Conservation (phyloP, 1,140 invertebrate species). For the Drosophila nikananu region DNA sequence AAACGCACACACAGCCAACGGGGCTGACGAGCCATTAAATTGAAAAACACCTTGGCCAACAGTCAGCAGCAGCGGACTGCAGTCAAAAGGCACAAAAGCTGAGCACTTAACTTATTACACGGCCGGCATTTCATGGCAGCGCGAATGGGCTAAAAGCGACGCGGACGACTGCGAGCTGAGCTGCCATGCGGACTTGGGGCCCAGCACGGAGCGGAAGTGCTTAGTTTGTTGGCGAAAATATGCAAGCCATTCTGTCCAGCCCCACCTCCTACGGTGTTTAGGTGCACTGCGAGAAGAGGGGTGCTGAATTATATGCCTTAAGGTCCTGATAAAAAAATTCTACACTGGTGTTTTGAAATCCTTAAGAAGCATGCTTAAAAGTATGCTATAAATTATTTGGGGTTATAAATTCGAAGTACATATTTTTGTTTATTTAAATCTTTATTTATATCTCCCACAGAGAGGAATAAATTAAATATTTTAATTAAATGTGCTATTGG, state of each 20-base stretch:
- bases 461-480: no score
- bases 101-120: slow-evolving; percentile 81
- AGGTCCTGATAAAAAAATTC: not conserved
- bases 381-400: not conserved
- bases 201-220: slow-evolving; percentile 66
- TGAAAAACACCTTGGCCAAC: slow-evolving; percentile 66
- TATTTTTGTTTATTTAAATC: no score
- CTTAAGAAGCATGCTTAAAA: not conserved
- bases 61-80: slow-evolving; percentile 36
- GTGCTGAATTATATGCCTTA: not conserved
- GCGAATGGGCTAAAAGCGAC: slow-evolving; percentile 35
- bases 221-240: slow-evolving; percentile 80
- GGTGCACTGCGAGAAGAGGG: not conserved
- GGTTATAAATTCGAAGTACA: not conserved
- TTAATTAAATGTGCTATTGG: no score
- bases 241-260: slow-evolving; percentile 56
- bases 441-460: no score
- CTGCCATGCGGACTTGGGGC: slow-evolving; percentile 24
- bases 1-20: slow-evolving; percentile 39
- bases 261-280: slow-evolving; percentile 1
- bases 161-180: not conserved
- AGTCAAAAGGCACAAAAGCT: slow-evolving; percentile 62
- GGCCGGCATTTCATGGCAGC: slow-evolving; percentile 67
- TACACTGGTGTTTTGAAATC: not conserved
- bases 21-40: slow-evolving; percentile 57